Evolutionary conservation across 1,140 invertebrate species (phyloP).

Genomic region (Ceratosolen fusciceps): DNA sequence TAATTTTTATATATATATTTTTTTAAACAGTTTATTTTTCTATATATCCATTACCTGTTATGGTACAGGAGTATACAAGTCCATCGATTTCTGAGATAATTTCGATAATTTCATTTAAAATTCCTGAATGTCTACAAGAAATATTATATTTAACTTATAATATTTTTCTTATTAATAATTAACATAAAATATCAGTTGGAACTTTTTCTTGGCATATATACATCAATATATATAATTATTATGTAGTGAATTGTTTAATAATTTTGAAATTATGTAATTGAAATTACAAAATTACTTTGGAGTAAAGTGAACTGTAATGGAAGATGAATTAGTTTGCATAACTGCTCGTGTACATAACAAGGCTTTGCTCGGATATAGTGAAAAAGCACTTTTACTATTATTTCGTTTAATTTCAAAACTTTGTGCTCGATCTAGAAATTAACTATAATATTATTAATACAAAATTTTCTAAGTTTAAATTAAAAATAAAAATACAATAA

Average conservation of each 20-base stretch:
- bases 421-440: slow-evolving; percentile 33
- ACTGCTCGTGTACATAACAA: background rate
- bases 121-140: slow-evolving; percentile 30
- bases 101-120: slow-evolving; percentile 17
- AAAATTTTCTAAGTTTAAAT: too few relatives aligned
- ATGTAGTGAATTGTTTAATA: too few relatives aligned
- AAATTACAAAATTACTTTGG: slow-evolving; percentile 50
- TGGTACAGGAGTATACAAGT: background rate
- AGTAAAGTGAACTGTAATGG: slow-evolving; percentile 45
- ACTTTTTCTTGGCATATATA: too few relatives aligned
- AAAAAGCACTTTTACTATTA: slow-evolving; percentile 39
- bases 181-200: too few relatives aligned
- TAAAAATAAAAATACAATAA: background rate
- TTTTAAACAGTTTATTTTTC: background rate
- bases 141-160: background rate
- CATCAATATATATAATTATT: too few relatives aligned
- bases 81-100: slow-evolving; percentile 44
- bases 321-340: background rate
- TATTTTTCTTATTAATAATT: background rate
- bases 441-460: background rate
- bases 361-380: slow-evolving; percentile 28
- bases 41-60: slow-evolving; percentile 17
- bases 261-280: background rate
- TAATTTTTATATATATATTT: slow-evolving; percentile 2
- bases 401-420: slow-evolving; percentile 32